phyloP scores from a whole-genome alignment of 2,113 vertebrate genomes.

The Scatophagus argus region DNA sequence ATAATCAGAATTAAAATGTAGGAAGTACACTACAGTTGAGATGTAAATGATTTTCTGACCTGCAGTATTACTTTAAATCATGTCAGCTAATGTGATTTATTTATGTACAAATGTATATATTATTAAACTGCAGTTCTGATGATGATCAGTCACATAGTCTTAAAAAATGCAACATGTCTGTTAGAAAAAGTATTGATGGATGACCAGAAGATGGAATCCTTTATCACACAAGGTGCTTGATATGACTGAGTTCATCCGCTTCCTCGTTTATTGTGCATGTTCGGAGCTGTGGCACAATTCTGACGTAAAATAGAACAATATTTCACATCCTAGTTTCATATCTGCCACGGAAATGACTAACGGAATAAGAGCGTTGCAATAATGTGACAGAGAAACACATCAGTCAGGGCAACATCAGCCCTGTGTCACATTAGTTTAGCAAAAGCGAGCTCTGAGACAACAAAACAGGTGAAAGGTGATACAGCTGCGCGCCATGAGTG shows the following conservation, averaged over 20 bases:
- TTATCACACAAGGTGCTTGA: conserved; percentile 14
- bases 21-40: background rate
- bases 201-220: conserved; percentile 8
- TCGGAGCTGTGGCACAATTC: conserved; percentile 33
- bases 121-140: conserved; percentile 14
- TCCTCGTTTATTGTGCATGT: conserved; percentile 29
- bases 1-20: conserved; percentile 21
- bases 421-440: conserved; percentile 19
- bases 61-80: conserved; percentile 16
- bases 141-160: conserved; percentile 34
- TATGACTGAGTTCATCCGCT: conserved; percentile 34
- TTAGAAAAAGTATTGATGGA: conserved; percentile 40
- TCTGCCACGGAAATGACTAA: conserved; percentile 32
- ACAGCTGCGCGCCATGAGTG: background rate
- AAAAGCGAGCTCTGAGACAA: conserved; percentile 22
- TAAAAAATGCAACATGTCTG: background rate
- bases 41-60: conserved; percentile 18
- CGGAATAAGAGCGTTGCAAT: conserved; percentile 38
- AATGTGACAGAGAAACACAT: conserved; percentile 26
- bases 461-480: conserved; percentile 24
- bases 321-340: conserved; percentile 38
- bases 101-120: too few relatives aligned
- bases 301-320: conserved; percentile 50
- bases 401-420: conserved; percentile 12
- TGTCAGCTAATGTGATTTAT: conserved; percentile 11